Conservation (phyloP, 1,140 invertebrate genomes). For the Euschistus heros region DNA sequence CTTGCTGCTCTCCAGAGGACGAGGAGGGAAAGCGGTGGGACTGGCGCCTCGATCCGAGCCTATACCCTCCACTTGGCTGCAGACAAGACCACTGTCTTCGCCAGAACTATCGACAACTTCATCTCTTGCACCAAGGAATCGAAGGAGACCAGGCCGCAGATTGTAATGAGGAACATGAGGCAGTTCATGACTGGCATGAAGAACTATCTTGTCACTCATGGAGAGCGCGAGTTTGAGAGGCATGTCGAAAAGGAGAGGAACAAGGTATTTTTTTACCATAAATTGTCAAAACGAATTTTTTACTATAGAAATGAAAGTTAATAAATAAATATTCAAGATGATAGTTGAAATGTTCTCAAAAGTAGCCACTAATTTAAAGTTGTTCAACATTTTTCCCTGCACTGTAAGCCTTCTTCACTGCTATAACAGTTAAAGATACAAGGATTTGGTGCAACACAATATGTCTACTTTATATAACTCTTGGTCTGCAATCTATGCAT, state of each 20-base stretch:
- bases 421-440: too few relatives aligned
- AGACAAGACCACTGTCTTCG: conserved; percentile 77
- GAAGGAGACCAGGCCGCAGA: conserved; percentile 73
- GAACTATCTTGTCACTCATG: conserved; percentile 90
- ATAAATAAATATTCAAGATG: too few relatives aligned
- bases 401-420: too few relatives aligned
- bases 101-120: conserved; percentile 85
- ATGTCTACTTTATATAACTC: too few relatives aligned
- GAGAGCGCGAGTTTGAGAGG: conserved; percentile 80
- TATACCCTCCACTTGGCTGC: conserved; percentile 71
- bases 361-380: too few relatives aligned
- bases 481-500: too few relatives aligned
- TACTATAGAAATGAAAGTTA: too few relatives aligned
- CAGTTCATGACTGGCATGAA: conserved; percentile 98
- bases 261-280: conserved; percentile 46
- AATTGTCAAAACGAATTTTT: too few relatives aligned
- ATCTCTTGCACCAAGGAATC: conserved; percentile 87
- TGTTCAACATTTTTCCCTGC: too few relatives aligned
- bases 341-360: too few relatives aligned
- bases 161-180: conserved; percentile 85
- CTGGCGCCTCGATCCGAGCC: conserved; percentile 54
- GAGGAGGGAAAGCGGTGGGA: conserved; percentile 45
- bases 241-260: conserved; percentile 77
- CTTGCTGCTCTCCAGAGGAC: conserved; percentile 53
- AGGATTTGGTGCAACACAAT: too few relatives aligned